Evolutionary conservation across 2,888 invertebrate species (phyloP).

Genomic region (Hypena proboscidalis): DNA sequence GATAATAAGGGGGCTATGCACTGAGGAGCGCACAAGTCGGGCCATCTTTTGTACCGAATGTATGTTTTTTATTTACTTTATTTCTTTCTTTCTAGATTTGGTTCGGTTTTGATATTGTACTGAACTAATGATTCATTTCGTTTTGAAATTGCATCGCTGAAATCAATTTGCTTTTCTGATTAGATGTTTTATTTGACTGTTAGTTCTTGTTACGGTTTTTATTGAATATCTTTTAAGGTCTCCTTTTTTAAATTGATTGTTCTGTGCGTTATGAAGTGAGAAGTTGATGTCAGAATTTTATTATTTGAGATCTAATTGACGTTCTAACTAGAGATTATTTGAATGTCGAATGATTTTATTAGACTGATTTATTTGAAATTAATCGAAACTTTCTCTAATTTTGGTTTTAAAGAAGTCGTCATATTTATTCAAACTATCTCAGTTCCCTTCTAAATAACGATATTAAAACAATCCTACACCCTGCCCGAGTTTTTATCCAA

Average conservation of each 20-base stretch:
- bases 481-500: no score
- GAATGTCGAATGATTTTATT: no score
- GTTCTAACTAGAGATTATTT: not conserved
- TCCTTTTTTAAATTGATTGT: constrained; percentile 3
- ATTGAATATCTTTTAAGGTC: constrained; percentile 5
- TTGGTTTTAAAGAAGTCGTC: no score
- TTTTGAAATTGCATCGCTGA: constrained; percentile 1
- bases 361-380: no score
- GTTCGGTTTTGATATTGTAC: not conserved
- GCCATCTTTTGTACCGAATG: constrained; percentile 69
- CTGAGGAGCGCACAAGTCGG: constrained; percentile 62
- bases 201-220: constrained; percentile 7
- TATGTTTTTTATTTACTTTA: constrained; percentile 51
- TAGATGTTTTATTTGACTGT: constrained; percentile 6
- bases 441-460: no score
- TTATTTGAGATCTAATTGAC: not conserved
- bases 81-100: constrained; percentile 1
- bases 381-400: no score
- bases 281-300: not conserved
- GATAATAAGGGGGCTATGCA: constrained; percentile 78
- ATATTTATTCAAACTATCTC: no score
- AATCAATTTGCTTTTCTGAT: constrained; percentile 3
- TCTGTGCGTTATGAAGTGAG: not conserved
- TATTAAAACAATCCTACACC: no score
- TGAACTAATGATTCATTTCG: constrained; percentile 1